Evolutionary conservation across 2,888 invertebrate species (phyloP).

Genomic region (Pollenia angustigena): DNA sequence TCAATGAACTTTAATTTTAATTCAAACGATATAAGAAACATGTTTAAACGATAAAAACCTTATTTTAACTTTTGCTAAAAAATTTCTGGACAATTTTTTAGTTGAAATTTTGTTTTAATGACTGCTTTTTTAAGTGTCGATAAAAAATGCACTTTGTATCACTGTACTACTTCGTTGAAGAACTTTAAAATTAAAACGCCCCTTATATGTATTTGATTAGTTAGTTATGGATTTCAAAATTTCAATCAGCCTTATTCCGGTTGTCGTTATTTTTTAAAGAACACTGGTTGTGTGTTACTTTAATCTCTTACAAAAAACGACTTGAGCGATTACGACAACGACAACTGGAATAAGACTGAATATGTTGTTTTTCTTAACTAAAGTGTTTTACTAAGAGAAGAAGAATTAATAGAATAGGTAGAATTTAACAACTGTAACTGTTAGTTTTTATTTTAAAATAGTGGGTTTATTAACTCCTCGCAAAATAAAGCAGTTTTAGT

Average conservation of each 20-base stretch:
- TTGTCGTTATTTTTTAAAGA: too few relatives aligned
- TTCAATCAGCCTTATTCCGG: too few relatives aligned
- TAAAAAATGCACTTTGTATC: background rate
- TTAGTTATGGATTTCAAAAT: slow-evolving; percentile 17
- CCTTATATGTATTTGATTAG: slow-evolving; percentile 16
- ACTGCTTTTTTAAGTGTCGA: too few relatives aligned
- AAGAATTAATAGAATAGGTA: background rate
- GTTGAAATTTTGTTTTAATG: too few relatives aligned
- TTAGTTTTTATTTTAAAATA: background rate
- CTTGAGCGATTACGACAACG: too few relatives aligned
- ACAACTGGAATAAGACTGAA: too few relatives aligned
- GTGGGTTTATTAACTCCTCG: background rate
- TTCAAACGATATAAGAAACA: too few relatives aligned
- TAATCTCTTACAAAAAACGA: too few relatives aligned
- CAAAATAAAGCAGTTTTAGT: background rate
- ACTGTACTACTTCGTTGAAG: background rate
- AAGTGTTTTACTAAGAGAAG: background rate
- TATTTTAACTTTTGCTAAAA: background rate
- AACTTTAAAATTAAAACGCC: background rate
- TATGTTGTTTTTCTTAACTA: background rate
- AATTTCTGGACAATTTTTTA: too few relatives aligned
- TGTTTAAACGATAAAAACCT: background rate
- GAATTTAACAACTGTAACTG: slow-evolving; percentile 4
- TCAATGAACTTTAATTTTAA: too few relatives aligned
- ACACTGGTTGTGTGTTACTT: too few relatives aligned